Evolutionary conservation across 2,888 invertebrate genomes (phyloP).

Genomic region (Siphlonurus alternatus): DNA sequence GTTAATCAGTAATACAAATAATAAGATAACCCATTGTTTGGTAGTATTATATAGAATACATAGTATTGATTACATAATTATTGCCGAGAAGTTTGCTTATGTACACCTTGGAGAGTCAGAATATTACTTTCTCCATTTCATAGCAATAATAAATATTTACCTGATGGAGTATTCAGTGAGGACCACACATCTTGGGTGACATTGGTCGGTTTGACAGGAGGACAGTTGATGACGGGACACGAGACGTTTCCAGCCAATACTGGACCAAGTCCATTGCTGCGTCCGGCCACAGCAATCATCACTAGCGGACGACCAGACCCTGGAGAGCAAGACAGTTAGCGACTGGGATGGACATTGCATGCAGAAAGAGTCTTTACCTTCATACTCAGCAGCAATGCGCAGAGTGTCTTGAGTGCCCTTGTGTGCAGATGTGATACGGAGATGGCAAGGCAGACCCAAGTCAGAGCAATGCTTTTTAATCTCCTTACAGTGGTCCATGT

Average conservation of each 20-base stretch:
- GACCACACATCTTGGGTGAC: slow-evolving; percentile 77
- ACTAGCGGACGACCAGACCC: slow-evolving; percentile 51
- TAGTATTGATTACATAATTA: too few relatives aligned
- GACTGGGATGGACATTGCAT: too few relatives aligned
- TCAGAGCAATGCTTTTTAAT: slow-evolving; percentile 54
- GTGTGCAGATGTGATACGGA: slow-evolving; percentile 87
- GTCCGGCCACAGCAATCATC: slow-evolving; percentile 89
- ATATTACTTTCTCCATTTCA: too few relatives aligned
- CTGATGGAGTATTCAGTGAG: slow-evolving; percentile 84
- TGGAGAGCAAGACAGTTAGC: too few relatives aligned
- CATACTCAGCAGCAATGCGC: slow-evolving; percentile 58
- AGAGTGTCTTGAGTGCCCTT: slow-evolving; percentile 76
- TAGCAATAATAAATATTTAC: too few relatives aligned
- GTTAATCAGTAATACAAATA: too few relatives aligned
- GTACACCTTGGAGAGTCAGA: too few relatives aligned
- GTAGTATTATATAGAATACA: too few relatives aligned
- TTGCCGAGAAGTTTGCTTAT: too few relatives aligned
- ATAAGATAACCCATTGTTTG: too few relatives aligned
- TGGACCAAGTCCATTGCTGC: slow-evolving; percentile 94
- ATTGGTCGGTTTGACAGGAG: slow-evolving; percentile 56
- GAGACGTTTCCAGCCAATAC: slow-evolving; percentile 86
- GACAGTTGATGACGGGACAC: slow-evolving; percentile 94
- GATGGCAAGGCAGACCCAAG: slow-evolving; percentile 59
- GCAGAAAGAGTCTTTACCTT: slow-evolving; percentile 37
- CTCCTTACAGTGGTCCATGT: slow-evolving; percentile 66